Evolutionary conservation across 1,140 invertebrate species (phyloP), one percentile per base, ranked within the genome.

Genomic region (Chironomus tepperi): DNA sequence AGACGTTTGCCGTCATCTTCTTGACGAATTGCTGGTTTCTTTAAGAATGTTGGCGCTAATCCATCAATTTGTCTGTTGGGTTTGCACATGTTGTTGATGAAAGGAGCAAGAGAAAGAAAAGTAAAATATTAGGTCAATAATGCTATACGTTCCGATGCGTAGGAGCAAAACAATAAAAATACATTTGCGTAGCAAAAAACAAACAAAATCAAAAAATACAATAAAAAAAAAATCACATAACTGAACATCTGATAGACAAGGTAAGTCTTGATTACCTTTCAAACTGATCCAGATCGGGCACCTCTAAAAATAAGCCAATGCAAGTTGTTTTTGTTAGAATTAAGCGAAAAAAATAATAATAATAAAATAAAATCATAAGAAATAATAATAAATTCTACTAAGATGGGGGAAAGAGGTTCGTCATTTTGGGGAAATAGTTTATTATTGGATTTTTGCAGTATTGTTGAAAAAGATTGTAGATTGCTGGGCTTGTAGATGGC

Each of bases 11-110:
- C 96, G 84, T 97, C 96, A 82, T 98, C 95, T 84, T 97, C 96
- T 84, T 98, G 96, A 83, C 94, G 88, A 81, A 98, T 99, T 42
- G 94, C 89, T 70, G 97, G 97, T 85, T 98, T 98, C 87, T 97
- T 95, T 81, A 93, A 90, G 87, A 98, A 98, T 81, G 95, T 98
- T 80, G 97, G 97, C 82, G 96, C 95, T 83, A 95, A 91, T 79
- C 96, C 96, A 87, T 98, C 96, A 85, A 95, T 93, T 95, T 95
- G 93, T 88, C 93, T 96, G 85, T 7, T 81, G 1, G 72, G 24
- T 34, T n/a, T 34, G 24, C 24, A 34, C 2, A 34, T 34, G 24
- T 34, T 34, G 24, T 34, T 34, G 24, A 34, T 34, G 24, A 34
- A 34, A 34, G n/a, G n/a, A 34, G 24, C 2, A 34, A 34, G 24